Base-by-base conservation (phyloP, 2,888 invertebrate species). In the Drosophila rellima region DNA sequence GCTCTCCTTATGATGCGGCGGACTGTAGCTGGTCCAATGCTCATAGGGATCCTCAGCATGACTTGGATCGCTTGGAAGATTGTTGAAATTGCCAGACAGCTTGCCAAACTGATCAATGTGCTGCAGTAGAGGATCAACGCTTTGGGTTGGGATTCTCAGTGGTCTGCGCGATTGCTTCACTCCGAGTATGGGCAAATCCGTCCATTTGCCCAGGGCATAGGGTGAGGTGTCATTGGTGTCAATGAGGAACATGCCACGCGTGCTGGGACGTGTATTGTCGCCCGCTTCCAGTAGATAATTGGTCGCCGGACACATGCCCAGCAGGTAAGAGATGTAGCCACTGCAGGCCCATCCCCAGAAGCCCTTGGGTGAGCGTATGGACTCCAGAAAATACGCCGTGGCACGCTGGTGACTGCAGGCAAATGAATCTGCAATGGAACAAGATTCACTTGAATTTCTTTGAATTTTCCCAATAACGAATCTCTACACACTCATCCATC, bases 261-360 rank as follows among this genome's bases (percentile, higher is more conserved):
- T 87, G 2, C 82, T 80, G 15, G 79, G 87, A 51, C 90, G 91
- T 2, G 93, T 90, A 68, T 93, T 91, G 73, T 94, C 94, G 0
- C 94, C 94, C 78, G 94, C 94, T 54, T 93, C 89, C 1, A 91
- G 78, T 13, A 92, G 75, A 61, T 86, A 91, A 67, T 94, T 93
- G 7, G 91, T 93, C 0, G 94, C 94, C 0, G 94, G 94, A 75
- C 95, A 95, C 65, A 94, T 90, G 2, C 95, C 95, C 7, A 94
- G 63, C 2, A 95, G 82, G 80, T 94, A 95, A 11, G 93, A 90
- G 3, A 94, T 90, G 74, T 94, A 95, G 0, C 94, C 94, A 7
- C 93, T 91, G 80, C 95, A 95, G 0, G 93, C 93, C 94, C 95
- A 95, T 6, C 95, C 95, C 94, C 94, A 95, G 88, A 95, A 95